Base-by-base conservation (phyloP, 2,888 invertebrate species). In the Lysandra coridon region DNA sequence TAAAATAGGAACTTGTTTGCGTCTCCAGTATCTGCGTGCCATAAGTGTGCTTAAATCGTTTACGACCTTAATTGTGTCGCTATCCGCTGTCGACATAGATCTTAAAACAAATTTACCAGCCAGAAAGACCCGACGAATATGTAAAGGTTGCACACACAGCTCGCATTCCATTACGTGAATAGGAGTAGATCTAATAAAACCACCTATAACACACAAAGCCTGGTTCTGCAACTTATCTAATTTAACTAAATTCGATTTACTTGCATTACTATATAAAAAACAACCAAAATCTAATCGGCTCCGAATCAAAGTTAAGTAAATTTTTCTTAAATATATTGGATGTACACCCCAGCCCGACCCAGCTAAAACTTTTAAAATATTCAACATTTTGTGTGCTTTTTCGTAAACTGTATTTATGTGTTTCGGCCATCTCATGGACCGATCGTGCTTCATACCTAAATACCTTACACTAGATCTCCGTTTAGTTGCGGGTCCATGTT, bases 271-370 rank as follows among this genome's bases (percentile, higher is more conserved):
- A 1, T 77, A 79, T 14, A 23, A 33, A 64, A 40, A 76, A 37
- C 79, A 64, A 17, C 75, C 75, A 75, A 75, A 76, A 44, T 78
- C 23, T 23, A 23, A 33, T 76, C 79, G 60, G 53, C 79, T 79
- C 3, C 77, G 23, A 49, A 79, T 53, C 14, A 77, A 37, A 2
- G 79, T 23, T 23, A 23, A 23, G 0, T 23, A 23, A 23, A 23
- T 23, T 23, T 23, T 23, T 23, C 23, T 0, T 23, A 23, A 23
- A 23, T 23, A 23, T n/a, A 49, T 79, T 4, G 77, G 79, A 73
- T 79, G 76, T 14, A 73, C 33, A 23, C 79, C 79, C 79, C 79
- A 79, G 53, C 33, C 6, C 12, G 79, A 49, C 6, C 76, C 79
- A 17, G 69, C 77, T 57, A 78, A 53, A 60, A 78, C 44, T 60